Percentiles rank a stretch among this genome's conserved stretches.
Evolutionary conservation across 2,113 vertebrate genomes (phyloP).

Genomic region (Podocnemis expansa): DNA sequence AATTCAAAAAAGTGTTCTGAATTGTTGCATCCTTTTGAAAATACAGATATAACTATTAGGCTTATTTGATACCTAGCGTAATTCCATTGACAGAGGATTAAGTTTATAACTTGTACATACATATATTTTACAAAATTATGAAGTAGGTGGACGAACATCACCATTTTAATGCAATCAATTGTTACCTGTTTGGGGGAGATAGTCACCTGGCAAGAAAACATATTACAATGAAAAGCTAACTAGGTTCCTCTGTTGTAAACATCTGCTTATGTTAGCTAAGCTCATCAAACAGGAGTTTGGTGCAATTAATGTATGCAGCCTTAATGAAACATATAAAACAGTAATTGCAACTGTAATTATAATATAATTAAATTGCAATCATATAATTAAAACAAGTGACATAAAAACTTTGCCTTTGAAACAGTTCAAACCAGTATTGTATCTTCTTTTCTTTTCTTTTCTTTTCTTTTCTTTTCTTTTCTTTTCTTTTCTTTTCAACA

Average conservation of each 20-base stretch:
- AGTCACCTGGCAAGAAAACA: conserved; percentile 57
- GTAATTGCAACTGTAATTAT: conserved; percentile 68
- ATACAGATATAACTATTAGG: background rate
- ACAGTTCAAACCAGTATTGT: conserved; percentile 14
- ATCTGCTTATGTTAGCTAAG: conserved; percentile 71
- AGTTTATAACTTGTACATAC: background rate
- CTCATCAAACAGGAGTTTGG: conserved; percentile 68
- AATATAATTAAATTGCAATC: conserved; percentile 70
- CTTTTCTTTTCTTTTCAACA: background rate
- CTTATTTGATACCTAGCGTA: background rate
- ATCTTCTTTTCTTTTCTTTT: background rate
- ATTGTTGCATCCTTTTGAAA: background rate
- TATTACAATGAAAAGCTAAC: conserved; percentile 26
- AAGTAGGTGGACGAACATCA: background rate
- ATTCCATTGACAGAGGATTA: background rate
- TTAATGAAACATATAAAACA: conserved; percentile 73
- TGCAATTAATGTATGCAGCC: conserved; percentile 70
- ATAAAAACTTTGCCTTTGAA: conserved; percentile 70
- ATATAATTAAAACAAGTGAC: conserved; percentile 65
- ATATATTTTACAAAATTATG: background rate
- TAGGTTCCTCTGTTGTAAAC: conserved; percentile 52
- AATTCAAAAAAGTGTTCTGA: background rate
- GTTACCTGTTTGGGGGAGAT: conserved; percentile 25
- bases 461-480: too few relatives aligned
- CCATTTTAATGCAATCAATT: background rate